Conservation (phyloP, 2,113 vertebrate species). For the Riparia riparia region DNA sequence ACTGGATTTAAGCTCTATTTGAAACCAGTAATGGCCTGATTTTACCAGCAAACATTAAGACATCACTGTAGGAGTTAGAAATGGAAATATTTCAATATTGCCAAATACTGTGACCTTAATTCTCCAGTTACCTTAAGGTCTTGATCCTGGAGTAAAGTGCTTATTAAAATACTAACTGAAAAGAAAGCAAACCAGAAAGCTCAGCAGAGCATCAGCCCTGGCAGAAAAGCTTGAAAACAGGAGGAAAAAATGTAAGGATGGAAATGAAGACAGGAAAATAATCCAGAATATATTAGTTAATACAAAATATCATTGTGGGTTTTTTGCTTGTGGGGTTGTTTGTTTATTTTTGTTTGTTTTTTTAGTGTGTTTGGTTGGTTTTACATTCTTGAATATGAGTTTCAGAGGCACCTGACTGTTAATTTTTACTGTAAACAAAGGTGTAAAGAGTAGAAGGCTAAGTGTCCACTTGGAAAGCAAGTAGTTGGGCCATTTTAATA, state of each 20-base stretch:
- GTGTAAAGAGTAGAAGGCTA: not conserved
- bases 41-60: not conserved
- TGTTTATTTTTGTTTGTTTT: no score
- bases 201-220: not conserved
- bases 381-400: not conserved
- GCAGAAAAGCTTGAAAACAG: not conserved
- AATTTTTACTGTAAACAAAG: not conserved
- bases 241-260: not conserved
- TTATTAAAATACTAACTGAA: not conserved
- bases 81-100: not conserved
- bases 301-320: not conserved
- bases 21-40: not conserved
- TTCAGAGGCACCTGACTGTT: not conserved
- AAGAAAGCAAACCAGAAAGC: not conserved
- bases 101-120: not conserved
- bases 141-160: not conserved
- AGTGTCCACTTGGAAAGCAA: not conserved
- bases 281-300: not conserved
- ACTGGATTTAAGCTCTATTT: not conserved
- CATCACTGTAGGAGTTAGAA: not conserved
- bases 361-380: not conserved
- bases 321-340: not conserved
- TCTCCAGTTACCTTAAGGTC: not conserved
- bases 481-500: not conserved
- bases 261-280: not conserved